Evolutionary conservation across 2,888 invertebrate genomes (phyloP).

Genomic region (Epistrophe eligans): DNA sequence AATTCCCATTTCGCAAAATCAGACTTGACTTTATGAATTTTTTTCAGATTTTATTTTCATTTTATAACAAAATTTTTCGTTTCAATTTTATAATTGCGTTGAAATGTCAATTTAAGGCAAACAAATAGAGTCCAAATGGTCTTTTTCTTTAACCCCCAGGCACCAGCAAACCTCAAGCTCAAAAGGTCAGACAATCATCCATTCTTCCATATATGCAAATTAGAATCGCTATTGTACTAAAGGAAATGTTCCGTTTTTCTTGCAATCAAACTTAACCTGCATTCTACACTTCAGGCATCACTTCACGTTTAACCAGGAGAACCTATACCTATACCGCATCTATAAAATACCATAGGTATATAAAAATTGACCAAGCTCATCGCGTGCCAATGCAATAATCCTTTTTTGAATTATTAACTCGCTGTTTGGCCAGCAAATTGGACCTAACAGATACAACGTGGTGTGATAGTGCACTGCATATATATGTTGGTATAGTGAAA

Average conservation of each 20-base stretch:
- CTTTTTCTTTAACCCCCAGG: neutral
- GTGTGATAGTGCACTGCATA: neutral
- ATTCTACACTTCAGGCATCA: neutral
- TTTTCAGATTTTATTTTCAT: too few species aligned
- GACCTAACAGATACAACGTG: constrained; percentile 57
- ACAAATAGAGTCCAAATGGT: constrained; percentile 30
- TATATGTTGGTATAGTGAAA: neutral
- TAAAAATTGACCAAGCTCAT: constrained; percentile 40
- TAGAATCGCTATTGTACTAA: constrained; percentile 15
- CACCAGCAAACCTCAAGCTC: neutral
- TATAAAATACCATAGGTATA: neutral
- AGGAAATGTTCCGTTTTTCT: constrained; percentile 40
- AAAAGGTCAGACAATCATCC: constrained; percentile 62
- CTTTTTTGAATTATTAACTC: constrained; percentile 74
- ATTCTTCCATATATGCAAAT: constrained; percentile 62
- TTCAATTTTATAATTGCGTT: neutral
- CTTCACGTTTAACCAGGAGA: neutral
- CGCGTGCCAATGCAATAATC: constrained; percentile 74
- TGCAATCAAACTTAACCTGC: constrained; percentile 37
- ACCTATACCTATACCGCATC: neutral
- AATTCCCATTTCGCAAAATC: too few species aligned
- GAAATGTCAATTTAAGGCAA: constrained; percentile 18
- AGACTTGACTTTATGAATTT: too few species aligned
- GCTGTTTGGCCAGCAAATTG: constrained; percentile 74
- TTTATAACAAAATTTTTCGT: neutral